These are phyloP conservation scores for Callyntrura sp. DNA, from an alignment of 2,888 invertebrate genomes.

Conservation along the genomic window DNA sequence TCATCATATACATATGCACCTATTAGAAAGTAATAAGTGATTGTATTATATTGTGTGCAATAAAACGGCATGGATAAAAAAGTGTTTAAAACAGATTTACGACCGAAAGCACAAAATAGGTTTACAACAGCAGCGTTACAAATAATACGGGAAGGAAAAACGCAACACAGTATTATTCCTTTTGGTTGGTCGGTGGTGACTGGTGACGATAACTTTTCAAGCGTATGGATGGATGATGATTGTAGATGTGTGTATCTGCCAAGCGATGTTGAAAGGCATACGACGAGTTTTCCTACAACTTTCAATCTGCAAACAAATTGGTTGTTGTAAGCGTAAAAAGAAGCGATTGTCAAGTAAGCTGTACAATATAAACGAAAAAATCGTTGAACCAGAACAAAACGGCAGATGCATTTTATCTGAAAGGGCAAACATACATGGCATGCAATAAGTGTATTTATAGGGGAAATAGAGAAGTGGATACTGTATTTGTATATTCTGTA, in stretches of 20 bases:
- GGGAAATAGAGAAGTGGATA: no score
- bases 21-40: conserved; percentile 54
- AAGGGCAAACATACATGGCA: neutral
- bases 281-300: no score
- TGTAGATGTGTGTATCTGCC: no score
- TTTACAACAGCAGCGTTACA: conserved; percentile 38
- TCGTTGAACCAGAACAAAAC: neutral
- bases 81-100: conserved; percentile 73
- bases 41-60: conserved; percentile 70
- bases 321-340: neutral
- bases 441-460: no score
- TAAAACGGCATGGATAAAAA: conserved; percentile 63
- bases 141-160: neutral
- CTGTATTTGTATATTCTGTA: no score
- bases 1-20: neutral
- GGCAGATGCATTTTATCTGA: neutral
- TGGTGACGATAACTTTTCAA: conserved; percentile 13
- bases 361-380: neutral
- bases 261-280: no score
- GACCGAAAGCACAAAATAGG: conserved; percentile 49
- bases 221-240: neutral
- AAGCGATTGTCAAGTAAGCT: conserved; percentile 21
- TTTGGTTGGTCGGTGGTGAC: no score
- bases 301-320: neutral
- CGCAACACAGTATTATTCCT: conserved; percentile 35